Conservation (phyloP, 2,797 vertebrate genomes). For the Jordanella pulchra region DNA sequence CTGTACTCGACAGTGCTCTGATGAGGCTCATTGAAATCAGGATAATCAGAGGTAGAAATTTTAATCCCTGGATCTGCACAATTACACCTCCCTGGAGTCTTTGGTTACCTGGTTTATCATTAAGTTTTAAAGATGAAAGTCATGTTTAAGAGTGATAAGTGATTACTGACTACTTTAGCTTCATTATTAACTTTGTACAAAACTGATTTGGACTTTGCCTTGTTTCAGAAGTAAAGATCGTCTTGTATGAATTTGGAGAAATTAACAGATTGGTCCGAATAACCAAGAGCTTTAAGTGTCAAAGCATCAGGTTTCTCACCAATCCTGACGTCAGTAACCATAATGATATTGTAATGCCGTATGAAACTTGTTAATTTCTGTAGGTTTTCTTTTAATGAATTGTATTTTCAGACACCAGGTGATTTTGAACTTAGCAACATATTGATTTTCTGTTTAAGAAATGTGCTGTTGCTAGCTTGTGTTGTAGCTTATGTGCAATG, state of each 20-base stretch:
- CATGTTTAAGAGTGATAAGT: background rate
- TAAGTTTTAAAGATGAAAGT: background rate
- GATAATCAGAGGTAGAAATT: slow-evolving; percentile 30
- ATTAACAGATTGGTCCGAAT: too few species aligned
- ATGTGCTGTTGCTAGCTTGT: background rate
- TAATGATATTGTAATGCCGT: background rate
- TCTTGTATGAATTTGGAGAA: too few species aligned
- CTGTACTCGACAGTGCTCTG: slow-evolving; percentile 33
- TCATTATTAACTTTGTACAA: too few species aligned
- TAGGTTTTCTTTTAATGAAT: too few species aligned
- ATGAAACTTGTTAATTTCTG: too few species aligned
- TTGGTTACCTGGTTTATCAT: background rate
- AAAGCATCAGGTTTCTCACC: too few species aligned
- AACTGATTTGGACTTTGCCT: too few species aligned
- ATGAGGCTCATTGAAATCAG: slow-evolving; percentile 33
- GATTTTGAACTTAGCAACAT: too few species aligned
- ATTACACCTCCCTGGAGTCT: background rate
- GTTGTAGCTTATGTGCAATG: background rate
- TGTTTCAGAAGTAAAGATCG: too few species aligned
- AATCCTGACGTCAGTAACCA: background rate
- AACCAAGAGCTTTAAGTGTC: too few species aligned
- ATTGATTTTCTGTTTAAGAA: too few species aligned
- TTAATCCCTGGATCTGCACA: slow-evolving; percentile 6
- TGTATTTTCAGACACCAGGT: too few species aligned
- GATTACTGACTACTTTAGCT: background rate